phyloP scores from a whole-genome alignment of 2,888 invertebrate species.

The Anthrax anthrax region DNA sequence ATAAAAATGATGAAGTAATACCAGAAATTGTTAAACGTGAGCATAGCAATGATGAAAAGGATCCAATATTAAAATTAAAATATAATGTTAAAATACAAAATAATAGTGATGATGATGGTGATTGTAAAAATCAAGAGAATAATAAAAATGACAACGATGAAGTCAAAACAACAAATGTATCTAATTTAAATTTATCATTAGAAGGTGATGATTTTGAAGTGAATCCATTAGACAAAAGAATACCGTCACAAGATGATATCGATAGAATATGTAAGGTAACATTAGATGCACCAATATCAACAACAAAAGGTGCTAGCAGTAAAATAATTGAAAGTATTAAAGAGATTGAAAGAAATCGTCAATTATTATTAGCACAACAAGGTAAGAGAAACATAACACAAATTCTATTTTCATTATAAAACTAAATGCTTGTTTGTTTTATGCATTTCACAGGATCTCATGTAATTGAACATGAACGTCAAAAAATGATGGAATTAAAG shows the following conservation, averaged over 20 bases:
- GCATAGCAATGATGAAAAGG: constrained; percentile 11
- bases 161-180: background rate
- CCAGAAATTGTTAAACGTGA: constrained; percentile 8
- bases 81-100: constrained; percentile 16
- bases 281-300: constrained; percentile 61
- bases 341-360: constrained; percentile 78
- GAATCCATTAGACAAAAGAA: constrained; percentile 32
- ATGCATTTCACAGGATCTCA: constrained; percentile 53
- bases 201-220: constrained; percentile 33
- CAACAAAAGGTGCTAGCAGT: constrained; percentile 52
- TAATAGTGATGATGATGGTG: constrained; percentile 14
- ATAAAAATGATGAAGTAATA: constrained; percentile 5
- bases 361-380: constrained; percentile 78
- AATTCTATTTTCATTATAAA: too few relatives aligned
- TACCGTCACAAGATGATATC: constrained; percentile 73
- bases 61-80: constrained; percentile 17
- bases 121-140: too few relatives aligned
- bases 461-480: constrained; percentile 81
- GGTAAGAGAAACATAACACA: constrained; percentile 38
- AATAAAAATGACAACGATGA: too few relatives aligned
- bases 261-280: constrained; percentile 83
- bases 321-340: constrained; percentile 73
- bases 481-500: constrained; percentile 74
- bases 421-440: constrained; percentile 2
- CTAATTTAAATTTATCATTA: constrained; percentile 29